Conservation (phyloP, 2,797 vertebrate genomes). For the Gambelia wislizenii region DNA sequence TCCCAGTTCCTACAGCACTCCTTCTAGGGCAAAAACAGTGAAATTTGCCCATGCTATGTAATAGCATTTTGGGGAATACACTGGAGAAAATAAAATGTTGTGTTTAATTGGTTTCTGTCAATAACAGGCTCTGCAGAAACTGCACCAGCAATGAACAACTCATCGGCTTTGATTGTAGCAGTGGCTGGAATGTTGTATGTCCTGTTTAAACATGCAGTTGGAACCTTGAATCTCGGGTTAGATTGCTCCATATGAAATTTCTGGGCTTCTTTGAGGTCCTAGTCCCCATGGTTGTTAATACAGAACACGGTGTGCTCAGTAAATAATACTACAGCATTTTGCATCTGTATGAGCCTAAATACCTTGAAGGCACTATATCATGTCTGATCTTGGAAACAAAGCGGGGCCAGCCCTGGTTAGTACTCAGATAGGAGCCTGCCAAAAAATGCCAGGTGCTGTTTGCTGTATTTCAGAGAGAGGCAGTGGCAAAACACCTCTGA, state of each 20-base stretch:
- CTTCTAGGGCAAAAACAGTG: accelerated
- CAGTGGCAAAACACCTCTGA: too few relatives aligned
- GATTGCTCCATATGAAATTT: too few relatives aligned
- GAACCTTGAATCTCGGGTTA: background rate
- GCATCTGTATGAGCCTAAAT: background rate
- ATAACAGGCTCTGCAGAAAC: background rate
- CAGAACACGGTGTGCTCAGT: background rate
- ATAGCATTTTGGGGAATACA: background rate
- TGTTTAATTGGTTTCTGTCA: background rate
- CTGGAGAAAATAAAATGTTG: background rate
- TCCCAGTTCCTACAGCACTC: accelerated
- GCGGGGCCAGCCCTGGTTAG: too few relatives aligned
- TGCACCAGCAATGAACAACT: background rate
- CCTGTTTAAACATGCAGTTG: background rate
- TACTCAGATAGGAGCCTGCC: too few relatives aligned
- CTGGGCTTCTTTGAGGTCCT: too few relatives aligned
- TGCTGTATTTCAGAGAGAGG: too few relatives aligned
- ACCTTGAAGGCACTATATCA: too few relatives aligned
- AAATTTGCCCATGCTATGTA: background rate
- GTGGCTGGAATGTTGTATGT: background rate
- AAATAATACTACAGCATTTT: background rate
- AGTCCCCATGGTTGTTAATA: background rate
- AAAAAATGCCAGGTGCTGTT: too few relatives aligned
- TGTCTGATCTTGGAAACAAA: too few relatives aligned
- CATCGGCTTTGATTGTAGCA: background rate